Conservation (phyloP, 2,888 invertebrate species). For the Pheosia gnoma region DNA sequence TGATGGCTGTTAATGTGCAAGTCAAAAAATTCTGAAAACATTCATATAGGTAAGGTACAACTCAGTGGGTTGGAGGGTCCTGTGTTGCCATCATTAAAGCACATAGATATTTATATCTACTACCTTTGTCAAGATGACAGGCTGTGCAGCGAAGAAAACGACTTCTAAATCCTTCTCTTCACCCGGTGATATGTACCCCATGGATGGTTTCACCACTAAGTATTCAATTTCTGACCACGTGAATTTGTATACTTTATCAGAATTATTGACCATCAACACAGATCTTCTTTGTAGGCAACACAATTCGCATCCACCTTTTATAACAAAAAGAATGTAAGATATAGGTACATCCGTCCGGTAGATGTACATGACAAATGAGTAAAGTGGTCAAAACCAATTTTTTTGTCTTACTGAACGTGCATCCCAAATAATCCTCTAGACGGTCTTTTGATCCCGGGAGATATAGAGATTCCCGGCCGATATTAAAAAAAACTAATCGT, state of each 20-base stretch:
- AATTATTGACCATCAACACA: conserved; percentile 74
- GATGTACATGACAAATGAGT: no score
- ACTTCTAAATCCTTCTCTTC: conserved; percentile 79
- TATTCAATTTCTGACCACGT: conserved; percentile 61
- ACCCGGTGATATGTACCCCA: conserved; percentile 76
- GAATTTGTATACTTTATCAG: conserved; percentile 76
- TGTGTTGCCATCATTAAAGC: background rate
- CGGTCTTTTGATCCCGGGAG: no score
- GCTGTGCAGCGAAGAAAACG: conserved; percentile 63
- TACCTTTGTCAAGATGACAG: conserved; percentile 61
- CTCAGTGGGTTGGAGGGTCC: no score
- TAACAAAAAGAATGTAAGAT: background rate
- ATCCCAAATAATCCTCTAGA: no score
- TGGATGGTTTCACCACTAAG: conserved; percentile 65
- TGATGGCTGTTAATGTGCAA: conserved; percentile 60
- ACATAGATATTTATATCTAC: conserved; percentile 38
- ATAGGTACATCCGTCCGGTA: no score
- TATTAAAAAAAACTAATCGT: no score
- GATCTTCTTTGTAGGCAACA: conserved; percentile 62
- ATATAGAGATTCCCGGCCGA: no score
- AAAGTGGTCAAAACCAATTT: no score
- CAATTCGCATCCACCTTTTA: conserved; percentile 71
- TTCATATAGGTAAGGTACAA: background rate
- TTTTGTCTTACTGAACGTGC: no score
- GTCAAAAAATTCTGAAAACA: conserved; percentile 58